Base-by-base conservation (phyloP, 2,113 vertebrate genomes). In the Campylorhamphus procurvoides region DNA sequence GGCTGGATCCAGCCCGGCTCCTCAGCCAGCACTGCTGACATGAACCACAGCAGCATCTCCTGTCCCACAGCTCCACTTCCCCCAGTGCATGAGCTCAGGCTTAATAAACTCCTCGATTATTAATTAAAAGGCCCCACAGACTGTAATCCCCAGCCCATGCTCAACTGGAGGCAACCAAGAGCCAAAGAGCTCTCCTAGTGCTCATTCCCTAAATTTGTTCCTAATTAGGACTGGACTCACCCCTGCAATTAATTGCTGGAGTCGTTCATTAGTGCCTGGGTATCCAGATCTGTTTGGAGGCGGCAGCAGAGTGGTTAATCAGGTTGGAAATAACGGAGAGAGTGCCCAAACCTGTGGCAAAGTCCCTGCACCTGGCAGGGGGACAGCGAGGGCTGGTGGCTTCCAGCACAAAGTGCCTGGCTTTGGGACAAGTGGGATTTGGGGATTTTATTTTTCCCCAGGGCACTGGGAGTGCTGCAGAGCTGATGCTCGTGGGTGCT, bases 191-290 rank as follows among this genome's bases (percentile, higher is more conserved):
- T 49, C 90, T 92, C 67, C 17, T 59, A 59, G 58, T 25, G 28
- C 94, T 90, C 35, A 0, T 82, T 73, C 84, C 78, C 91, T 52
- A 53, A 94, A 91, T 71, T 72, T 53, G 50, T 49, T 89, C 44
- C 75, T 87, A 78, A 78, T 95, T 92, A 84, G 68, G 75, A 81
- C 50, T 4, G 84, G 82, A n/a, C 42, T 96, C 87, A 68, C 39
- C 79, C 91, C 59, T 59, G 10, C 69, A 42, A 73, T 92, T 88
- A 96, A 93, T 76, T 37, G 71, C 73, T 37, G 50, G 74, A 81
- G 31, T 24, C 10, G 28, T 55, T 90, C 82, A 56, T 94, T 87
- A 96, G 75, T 13, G 6, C 68, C 74, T n/a, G 66, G 63, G 23
- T 28, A 62, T 27, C 39, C 49, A 80, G 75, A 25, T 60, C 55